Evolutionary conservation across 2,888 invertebrate genomes (phyloP), one percentile per base, ranked within the genome.

Genomic region (Linyphia triangularis): DNA sequence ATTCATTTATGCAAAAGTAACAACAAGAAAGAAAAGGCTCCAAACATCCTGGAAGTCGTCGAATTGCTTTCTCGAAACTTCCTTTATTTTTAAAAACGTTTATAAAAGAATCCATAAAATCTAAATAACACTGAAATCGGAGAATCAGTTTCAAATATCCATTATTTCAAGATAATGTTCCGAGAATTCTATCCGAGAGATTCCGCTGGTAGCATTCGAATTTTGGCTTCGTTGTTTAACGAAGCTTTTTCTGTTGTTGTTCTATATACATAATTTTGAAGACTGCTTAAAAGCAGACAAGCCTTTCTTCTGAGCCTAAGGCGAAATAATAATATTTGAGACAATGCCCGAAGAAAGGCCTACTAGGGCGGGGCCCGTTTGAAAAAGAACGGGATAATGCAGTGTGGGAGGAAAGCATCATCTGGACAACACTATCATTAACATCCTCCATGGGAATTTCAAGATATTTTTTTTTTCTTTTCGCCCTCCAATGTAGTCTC

Each of bases 351-450:
- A 22, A 57, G 75, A 75, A 84, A 84, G 51, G 84, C 75, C 67
- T 73, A 67, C 51, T 63, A 65, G 73, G 84, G 84, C 84, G 84
- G 83, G 65, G 65, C 84, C 65, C 51, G 26, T 24, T 70, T 24
- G 61, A 43, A 40, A 72, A 63, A 72, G 82, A 63, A 57, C 73
- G 75, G 22, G 30, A 37, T n/a, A 24, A 22, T 61, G 61, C 67
- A 33, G 84, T 75, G 75, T 84, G 84, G 84, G 84, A 84, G 84
- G 43, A 40, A 70, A 59, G 70, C 26, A 24, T 30, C 65, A 63
- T 75, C 72, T 83, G 72, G 43, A 72, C 43, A 69, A 73, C 63
- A 65, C 63, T 83, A 73, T 83, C 73, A 83, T 83, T 83, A 83
- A 65, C 73, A 26, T 63, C 81, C 69, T 73, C 73, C 83, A 73